Evolutionary conservation across 2,888 invertebrate genomes (phyloP).

Genomic region (Erebia aethiops): DNA sequence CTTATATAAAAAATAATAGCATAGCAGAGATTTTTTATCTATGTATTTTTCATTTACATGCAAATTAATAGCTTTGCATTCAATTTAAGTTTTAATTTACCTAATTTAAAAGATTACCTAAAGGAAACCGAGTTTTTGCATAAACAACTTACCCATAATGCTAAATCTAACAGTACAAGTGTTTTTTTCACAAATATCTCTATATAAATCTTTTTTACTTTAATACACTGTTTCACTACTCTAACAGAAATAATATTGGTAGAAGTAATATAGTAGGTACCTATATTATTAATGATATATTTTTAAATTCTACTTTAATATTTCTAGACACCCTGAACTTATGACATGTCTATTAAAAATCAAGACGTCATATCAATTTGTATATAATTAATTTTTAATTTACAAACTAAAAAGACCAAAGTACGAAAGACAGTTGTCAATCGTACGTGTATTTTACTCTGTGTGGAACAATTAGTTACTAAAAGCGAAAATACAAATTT

Average conservation of each 20-base stretch:
- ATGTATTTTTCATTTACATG: background rate
- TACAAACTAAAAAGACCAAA: background rate
- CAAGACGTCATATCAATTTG: slow-evolving; percentile 16
- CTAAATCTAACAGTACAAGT: background rate
- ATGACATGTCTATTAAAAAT: slow-evolving; percentile 15
- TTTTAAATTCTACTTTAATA: slow-evolving; percentile 15
- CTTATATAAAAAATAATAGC: background rate
- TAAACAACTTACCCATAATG: background rate
- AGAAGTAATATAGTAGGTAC: background rate
- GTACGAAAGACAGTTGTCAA: background rate
- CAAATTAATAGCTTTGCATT: background rate
- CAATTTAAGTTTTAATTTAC: background rate
- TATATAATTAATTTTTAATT: slow-evolving; percentile 4
- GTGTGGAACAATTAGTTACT: slow-evolving; percentile 3
- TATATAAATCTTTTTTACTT: background rate
- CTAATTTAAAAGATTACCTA: background rate
- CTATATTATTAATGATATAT: background rate
- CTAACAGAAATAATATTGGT: slow-evolving; percentile 11
- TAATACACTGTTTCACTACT: background rate
- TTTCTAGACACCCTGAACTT: slow-evolving; percentile 24
- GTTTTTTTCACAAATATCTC: background rate
- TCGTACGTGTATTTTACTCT: slow-evolving; percentile 15
- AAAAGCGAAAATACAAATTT: background rate
- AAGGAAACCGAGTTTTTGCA: background rate
- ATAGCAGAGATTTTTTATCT: background rate